Conservation (phyloP, 2,113 vertebrate species). For the Odocoileus virginianus region DNA sequence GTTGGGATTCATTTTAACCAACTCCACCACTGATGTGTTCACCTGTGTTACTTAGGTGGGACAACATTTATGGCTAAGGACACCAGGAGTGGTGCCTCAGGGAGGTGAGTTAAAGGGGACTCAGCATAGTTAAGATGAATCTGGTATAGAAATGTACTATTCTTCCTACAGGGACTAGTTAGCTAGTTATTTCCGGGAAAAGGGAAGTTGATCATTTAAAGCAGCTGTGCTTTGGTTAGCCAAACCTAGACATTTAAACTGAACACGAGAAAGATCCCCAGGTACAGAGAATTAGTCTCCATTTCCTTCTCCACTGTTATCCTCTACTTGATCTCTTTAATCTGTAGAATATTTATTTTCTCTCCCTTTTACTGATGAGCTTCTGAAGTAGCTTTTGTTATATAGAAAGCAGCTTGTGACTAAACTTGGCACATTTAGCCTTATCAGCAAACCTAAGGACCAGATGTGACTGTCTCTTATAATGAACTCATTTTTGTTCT, state of each 20-base stretch:
- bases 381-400: background rate
- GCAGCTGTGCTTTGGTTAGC: background rate
- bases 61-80: background rate
- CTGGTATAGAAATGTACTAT: background rate
- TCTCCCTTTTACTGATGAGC: background rate
- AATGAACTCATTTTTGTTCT: conserved; percentile 14
- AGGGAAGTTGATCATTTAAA: background rate
- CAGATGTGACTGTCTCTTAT: background rate
- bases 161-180: background rate
- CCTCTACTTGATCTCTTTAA: background rate
- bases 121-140: background rate
- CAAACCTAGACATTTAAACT: background rate
- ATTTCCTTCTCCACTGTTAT: background rate
- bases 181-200: background rate
- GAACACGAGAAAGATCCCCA: background rate
- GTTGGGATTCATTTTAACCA: background rate
- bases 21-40: background rate
- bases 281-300: background rate
- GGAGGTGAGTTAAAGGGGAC: background rate
- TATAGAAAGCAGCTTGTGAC: background rate
- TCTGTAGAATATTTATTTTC: background rate
- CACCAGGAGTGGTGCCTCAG: background rate
- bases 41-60: background rate
- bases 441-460: background rate
- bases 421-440: background rate